Evolutionary conservation across 2,888 invertebrate genomes (phyloP).

Genomic region (Agrilus biguttatus): DNA sequence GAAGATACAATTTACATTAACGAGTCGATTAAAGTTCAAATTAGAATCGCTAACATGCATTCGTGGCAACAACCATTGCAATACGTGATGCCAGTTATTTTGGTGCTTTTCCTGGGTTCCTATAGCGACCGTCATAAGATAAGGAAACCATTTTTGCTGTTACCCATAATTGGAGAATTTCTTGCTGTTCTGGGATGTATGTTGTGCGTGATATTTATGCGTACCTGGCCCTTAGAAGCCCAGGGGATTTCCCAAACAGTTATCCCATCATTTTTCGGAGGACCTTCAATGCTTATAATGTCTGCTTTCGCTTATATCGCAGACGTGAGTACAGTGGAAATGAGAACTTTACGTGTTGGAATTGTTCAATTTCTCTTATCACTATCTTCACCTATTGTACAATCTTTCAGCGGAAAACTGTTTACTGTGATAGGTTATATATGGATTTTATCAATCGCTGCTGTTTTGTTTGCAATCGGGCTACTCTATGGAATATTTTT

Average conservation of each 20-base stretch:
- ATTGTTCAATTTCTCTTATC: conserved; percentile 32
- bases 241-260: conserved; percentile 40
- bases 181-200: conserved; percentile 36
- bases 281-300: conserved; percentile 33
- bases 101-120: conserved; percentile 28
- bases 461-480: conserved; percentile 17
- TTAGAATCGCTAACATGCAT: conserved; percentile 32
- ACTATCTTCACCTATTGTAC: conserved; percentile 17
- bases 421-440: conserved; percentile 22
- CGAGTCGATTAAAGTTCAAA: conserved; percentile 31
- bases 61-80: conserved; percentile 25
- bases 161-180: conserved; percentile 27
- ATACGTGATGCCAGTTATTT: conserved; percentile 23
- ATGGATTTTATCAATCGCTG: conserved; percentile 20
- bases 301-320: conserved; percentile 29
- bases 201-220: conserved; percentile 39
- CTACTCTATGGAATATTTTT: conserved; percentile 23
- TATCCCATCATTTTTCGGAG: conserved; percentile 42
- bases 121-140: conserved; percentile 29
- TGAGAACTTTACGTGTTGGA: conserved; percentile 46
- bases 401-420: conserved; percentile 21
- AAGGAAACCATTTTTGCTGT: conserved; percentile 27
- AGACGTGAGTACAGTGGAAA: conserved; percentile 36
- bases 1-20: conserved; percentile 18
- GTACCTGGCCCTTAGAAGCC: conserved; percentile 36